A percentile compares a stretch with the other conserved stretches of the same genome.
Evolutionary conservation across 1,140 invertebrate genomes (phyloP).

Genomic region (Drosophila persimilis): DNA sequence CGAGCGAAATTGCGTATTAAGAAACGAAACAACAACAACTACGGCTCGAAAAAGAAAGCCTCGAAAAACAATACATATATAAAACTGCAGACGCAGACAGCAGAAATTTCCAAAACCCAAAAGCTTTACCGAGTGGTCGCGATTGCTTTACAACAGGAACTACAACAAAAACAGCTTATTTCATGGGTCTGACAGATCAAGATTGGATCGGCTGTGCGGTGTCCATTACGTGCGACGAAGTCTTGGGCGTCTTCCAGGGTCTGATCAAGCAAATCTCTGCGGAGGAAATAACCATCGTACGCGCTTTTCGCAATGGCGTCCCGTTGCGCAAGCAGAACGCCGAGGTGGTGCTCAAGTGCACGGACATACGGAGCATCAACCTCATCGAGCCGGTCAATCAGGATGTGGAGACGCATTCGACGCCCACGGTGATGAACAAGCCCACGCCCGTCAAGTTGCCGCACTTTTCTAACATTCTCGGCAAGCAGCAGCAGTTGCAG

Average conservation of each 20-base stretch:
- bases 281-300: slow-evolving; percentile 88
- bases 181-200: slow-evolving; percentile 78
- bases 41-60: slow-evolving; percentile 25
- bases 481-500: slow-evolving; percentile 63
- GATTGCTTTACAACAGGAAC: slow-evolving; percentile 1
- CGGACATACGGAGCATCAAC: slow-evolving; percentile 70
- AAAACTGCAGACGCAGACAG: slow-evolving; percentile 61
- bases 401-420: slow-evolving; percentile 54
- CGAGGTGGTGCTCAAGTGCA: slow-evolving; percentile 85
- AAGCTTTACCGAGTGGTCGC: slow-evolving; percentile 1
- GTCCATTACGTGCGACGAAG: slow-evolving; percentile 76
- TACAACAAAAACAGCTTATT: slow-evolving; percentile 33
- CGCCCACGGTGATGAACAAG: slow-evolving; percentile 76
- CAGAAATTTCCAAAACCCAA: slow-evolving; percentile 26
- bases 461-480: slow-evolving; percentile 71
- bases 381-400: slow-evolving; percentile 67
- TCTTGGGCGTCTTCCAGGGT: slow-evolving; percentile 86
- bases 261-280: slow-evolving; percentile 89
- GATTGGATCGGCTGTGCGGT: slow-evolving; percentile 82
- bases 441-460: slow-evolving; percentile 79
- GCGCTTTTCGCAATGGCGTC: slow-evolving; percentile 92
- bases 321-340: slow-evolving; percentile 85
- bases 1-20: slow-evolving; percentile 72
- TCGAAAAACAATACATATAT: slow-evolving; percentile 17
- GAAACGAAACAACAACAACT: slow-evolving; percentile 52